Evolutionary conservation across 2,113 vertebrate species (phyloP).

Genomic region (Pachyramphus minor): DNA sequence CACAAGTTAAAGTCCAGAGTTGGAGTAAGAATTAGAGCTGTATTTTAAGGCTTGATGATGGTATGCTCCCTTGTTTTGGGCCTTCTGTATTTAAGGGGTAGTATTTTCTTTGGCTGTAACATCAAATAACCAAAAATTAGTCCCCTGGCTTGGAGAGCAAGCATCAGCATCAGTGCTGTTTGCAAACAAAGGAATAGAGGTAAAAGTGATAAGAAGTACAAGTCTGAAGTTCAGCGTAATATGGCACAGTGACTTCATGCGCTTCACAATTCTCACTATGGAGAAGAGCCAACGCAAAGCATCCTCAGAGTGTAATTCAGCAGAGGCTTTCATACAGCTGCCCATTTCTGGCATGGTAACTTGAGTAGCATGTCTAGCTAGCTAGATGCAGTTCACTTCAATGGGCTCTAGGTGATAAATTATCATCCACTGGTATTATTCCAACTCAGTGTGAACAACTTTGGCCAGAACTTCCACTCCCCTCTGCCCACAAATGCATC

Average conservation of each 20-base stretch:
- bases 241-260: neutral
- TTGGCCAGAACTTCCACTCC: conserved; percentile 6
- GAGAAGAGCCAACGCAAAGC: neutral
- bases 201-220: neutral
- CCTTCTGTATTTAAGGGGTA: neutral
- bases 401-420: neutral
- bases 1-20: neutral
- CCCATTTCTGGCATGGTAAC: neutral
- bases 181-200: neutral
- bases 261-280: neutral
- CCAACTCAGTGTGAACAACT: neutral
- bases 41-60: neutral
- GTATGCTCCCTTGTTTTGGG: neutral
- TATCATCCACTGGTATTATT: neutral
- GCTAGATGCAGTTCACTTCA: neutral
- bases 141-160: neutral
- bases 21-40: neutral
- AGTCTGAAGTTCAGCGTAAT: neutral
- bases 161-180: neutral
- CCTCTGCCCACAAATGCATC: neutral
- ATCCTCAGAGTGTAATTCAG: neutral
- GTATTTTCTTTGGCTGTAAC: neutral
- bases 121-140: neutral
- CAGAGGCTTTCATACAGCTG: neutral
- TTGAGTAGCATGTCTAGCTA: neutral